Base-by-base conservation (phyloP, 2,888 invertebrate genomes). In the Dromius quadrimaculatus region DNA sequence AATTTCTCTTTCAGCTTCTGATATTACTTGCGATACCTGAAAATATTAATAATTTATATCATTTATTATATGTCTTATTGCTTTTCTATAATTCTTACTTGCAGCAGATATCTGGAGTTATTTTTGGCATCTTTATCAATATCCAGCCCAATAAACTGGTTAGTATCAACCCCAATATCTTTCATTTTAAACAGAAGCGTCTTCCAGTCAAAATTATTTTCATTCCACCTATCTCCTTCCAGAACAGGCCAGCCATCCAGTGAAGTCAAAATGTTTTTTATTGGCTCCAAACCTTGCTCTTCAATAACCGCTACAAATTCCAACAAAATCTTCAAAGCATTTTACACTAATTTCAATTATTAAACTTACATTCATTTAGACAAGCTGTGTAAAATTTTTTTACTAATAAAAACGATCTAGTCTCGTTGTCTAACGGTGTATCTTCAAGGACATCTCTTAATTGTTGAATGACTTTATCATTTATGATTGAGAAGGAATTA, bases 201-300 rank as follows among this genome's bases (percentile, higher is more conserved):
- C 75, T 88, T 89, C 94, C 94, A 94, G 71, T 87, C 85, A 85
- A 92, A 94, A 4, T 82, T 78, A 0, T 78, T 78, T 1, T 87
- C 86, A 75, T 89, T 86, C 94, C 94, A 94, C 0, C 77, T 72
- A 34, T 87, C 85, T 0, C 90, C 92, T 73, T 89, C 89, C 17
- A 94, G 83, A 22, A 92, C 89, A 0, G 95, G 95, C 95, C 95
- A 95, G 2, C 94, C 94, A 0, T 95, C 95, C n/a, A 95, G 84
- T 8, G 85, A 83, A 19, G 85, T 84, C 59, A 94, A 81, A 78
- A 92, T 88, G 0, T 86, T 83, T 66, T 86, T 80, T 38, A 94
- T 84, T 0, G 94, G 94, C 4, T 83, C 80, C 15, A 90, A 80
- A 0, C 92, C 94, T 45, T 89, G 85, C 1, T 87, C 83, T 78